A percentile compares a stretch with the other conserved stretches of the same genome.
Conservation (phyloP, 2,113 vertebrate species). For the Grammomys surdaster region DNA sequence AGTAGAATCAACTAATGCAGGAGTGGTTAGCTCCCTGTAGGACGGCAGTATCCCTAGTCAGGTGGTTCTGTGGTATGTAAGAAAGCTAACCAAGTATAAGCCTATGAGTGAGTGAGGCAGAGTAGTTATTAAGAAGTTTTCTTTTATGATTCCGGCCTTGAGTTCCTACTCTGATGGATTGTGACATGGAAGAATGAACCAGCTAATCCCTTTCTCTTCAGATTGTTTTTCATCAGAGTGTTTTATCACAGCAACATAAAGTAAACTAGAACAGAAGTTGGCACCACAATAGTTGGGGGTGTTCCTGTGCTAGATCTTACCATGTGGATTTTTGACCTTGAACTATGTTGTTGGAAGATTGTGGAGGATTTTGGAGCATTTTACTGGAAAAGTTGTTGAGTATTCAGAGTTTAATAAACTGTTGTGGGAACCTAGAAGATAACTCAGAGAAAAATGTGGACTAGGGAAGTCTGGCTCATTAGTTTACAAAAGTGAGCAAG, state of each 20-base stretch:
- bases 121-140: neutral
- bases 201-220: neutral
- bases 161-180: neutral
- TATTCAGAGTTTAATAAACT: neutral
- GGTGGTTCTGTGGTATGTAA: neutral
- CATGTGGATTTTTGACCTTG: neutral
- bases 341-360: neutral
- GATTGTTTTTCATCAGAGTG: neutral
- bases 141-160: neutral
- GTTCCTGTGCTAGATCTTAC: neutral
- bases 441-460: neutral
- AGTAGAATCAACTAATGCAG: neutral
- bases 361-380: neutral
- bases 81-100: neutral
- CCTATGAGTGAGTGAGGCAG: neutral
- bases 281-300: neutral
- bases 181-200: neutral
- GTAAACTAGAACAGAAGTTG: neutral
- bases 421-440: neutral
- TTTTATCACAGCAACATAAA: neutral
- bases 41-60: neutral
- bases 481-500: neutral
- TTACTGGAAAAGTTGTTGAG: neutral
- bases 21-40: neutral
- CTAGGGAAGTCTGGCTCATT: neutral